Conservation (phyloP, 2,797 vertebrate genomes). For the Carduelis carduelis region DNA sequence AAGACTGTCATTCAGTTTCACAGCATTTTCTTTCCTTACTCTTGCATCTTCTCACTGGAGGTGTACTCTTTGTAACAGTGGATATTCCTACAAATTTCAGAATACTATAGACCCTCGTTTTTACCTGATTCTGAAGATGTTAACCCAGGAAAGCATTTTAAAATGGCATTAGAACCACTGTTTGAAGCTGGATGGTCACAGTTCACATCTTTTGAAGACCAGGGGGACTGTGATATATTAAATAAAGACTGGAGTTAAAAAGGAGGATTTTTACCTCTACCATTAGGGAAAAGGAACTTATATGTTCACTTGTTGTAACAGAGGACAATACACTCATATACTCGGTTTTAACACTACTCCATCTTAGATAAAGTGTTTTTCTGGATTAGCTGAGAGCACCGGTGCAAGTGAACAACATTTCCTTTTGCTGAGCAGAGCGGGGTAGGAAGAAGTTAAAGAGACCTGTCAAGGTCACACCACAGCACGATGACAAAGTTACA, state of each 20-base stretch:
- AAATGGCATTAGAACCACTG: background rate
- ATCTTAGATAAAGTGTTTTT: background rate
- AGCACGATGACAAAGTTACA: constrained; percentile 8
- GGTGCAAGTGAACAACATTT: background rate
- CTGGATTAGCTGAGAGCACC: background rate
- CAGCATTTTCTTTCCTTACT: background rate
- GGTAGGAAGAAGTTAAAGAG: background rate
- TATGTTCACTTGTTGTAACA: fast-evolving
- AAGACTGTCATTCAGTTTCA: background rate
- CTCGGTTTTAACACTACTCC: background rate
- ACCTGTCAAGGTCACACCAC: constrained; percentile 16
- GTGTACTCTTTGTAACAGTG: background rate
- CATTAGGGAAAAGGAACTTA: background rate
- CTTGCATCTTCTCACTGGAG: background rate
- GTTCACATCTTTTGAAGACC: background rate
- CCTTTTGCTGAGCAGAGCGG: background rate
- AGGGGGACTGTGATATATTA: background rate
- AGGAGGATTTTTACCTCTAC: background rate
- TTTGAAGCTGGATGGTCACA: background rate
- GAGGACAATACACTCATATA: background rate
- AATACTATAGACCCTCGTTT: background rate
- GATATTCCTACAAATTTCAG: background rate
- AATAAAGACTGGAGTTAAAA: background rate
- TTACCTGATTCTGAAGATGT: background rate
- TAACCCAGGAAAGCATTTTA: background rate